These are phyloP conservation scores for Cheilosia urbana DNA, from an alignment of 2,888 invertebrate genomes.

Conservation along the genomic window DNA sequence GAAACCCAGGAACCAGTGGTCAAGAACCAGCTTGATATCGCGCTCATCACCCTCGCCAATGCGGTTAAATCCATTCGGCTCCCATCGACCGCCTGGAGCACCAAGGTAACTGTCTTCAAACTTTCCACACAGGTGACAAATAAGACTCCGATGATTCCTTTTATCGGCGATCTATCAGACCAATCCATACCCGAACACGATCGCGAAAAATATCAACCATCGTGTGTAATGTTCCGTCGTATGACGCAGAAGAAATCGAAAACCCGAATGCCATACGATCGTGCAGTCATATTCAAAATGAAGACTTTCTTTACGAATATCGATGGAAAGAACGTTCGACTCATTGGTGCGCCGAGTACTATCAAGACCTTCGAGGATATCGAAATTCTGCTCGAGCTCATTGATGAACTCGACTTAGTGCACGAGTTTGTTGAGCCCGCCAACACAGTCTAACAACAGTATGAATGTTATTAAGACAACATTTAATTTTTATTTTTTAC, in stretches of 20 bases:
- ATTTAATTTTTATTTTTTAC: slow-evolving; percentile 31
- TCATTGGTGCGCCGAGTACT: slow-evolving; percentile 82
- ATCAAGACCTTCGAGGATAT: slow-evolving; percentile 81
- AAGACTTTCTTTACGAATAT: slow-evolving; percentile 83
- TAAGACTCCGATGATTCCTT: slow-evolving; percentile 79
- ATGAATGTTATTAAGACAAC: background rate
- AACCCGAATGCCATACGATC: slow-evolving; percentile 82
- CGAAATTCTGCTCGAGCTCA: slow-evolving; percentile 82
- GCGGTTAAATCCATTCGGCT: slow-evolving; percentile 79
- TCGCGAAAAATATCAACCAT: slow-evolving; percentile 82
- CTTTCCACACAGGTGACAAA: slow-evolving; percentile 78
- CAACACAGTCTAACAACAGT: slow-evolving; percentile 55
- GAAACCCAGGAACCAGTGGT: slow-evolving; percentile 77
- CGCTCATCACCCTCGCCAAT: slow-evolving; percentile 82
- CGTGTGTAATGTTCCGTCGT: slow-evolving; percentile 83
- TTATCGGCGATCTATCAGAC: slow-evolving; percentile 81
- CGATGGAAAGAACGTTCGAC: slow-evolving; percentile 83
- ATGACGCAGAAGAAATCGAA: slow-evolving; percentile 78
- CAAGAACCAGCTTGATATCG: slow-evolving; percentile 80
- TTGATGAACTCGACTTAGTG: slow-evolving; percentile 81
- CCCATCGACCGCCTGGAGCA: slow-evolving; percentile 81
- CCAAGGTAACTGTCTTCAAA: slow-evolving; percentile 82
- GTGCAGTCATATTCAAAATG: slow-evolving; percentile 83
- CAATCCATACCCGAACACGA: slow-evolving; percentile 82
- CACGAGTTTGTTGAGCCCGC: slow-evolving; percentile 80